A percentile compares a stretch with the other conserved stretches of the same genome.
These are phyloP conservation scores for Rhinichthys osculus DNA, from an alignment of 2,797 vertebrate genomes.

Conservation along the genomic window DNA sequence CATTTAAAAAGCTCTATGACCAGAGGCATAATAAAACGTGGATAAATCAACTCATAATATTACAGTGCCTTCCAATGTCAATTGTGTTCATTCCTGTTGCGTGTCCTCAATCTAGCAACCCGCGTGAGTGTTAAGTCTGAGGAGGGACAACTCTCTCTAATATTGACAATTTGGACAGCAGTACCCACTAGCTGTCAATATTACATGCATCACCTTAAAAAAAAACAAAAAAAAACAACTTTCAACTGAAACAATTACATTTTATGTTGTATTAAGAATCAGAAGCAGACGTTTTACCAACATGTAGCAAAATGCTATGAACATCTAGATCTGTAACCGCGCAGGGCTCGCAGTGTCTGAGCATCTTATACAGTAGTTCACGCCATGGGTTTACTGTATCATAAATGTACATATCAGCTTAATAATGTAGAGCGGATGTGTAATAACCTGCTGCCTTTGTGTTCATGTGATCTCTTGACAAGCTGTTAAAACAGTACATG, in stretches of 20 bases:
- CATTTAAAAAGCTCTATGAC: neutral
- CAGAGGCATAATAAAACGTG: too few relatives aligned
- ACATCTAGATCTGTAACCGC: neutral
- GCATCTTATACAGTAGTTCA: slow-evolving; percentile 18
- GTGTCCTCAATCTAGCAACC: too few relatives aligned
- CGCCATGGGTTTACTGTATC: slow-evolving; percentile 21
- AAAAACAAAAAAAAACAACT: too few relatives aligned
- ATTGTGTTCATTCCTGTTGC: too few relatives aligned
- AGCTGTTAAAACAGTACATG: slow-evolving; percentile 48
- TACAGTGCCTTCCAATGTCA: too few relatives aligned
- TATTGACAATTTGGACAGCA: neutral
- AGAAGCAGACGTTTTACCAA: neutral
- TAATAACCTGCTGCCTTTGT: slow-evolving; percentile 45
- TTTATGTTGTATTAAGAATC: too few relatives aligned
- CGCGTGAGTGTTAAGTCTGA: neutral
- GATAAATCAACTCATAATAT: neutral
- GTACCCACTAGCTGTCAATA: neutral
- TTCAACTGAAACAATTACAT: neutral
- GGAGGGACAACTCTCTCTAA: neutral
- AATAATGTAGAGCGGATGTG: slow-evolving; percentile 51
- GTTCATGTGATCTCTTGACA: slow-evolving; percentile 44
- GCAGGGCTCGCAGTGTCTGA: neutral
- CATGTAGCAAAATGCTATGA: neutral
- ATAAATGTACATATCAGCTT: slow-evolving; percentile 47
- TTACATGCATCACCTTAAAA: neutral